Conservation (phyloP, 2,888 invertebrate genomes). For the Aspidiotus destructor region DNA sequence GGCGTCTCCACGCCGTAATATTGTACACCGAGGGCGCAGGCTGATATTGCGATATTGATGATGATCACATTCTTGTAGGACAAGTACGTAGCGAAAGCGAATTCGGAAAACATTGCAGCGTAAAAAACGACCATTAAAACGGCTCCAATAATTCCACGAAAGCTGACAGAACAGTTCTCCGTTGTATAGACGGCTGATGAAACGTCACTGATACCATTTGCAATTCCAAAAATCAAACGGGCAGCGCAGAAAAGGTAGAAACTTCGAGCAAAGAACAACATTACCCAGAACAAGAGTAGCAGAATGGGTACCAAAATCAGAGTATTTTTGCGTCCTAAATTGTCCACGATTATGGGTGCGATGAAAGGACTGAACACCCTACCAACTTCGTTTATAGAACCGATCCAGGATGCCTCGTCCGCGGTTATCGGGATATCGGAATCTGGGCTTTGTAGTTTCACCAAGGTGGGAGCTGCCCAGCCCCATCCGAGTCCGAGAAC, state of each 20-base stretch:
- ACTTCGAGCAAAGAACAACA: constrained; percentile 3
- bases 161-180: constrained; percentile 35
- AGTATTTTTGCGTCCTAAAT: background rate
- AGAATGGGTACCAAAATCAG: constrained; percentile 4
- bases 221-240: constrained; percentile 36
- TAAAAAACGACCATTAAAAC: constrained; percentile 36
- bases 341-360: background rate
- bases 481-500: constrained; percentile 13
- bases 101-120: constrained; percentile 36
- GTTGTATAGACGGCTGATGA: constrained; percentile 36
- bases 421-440: background rate
- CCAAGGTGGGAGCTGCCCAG: constrained; percentile 13
- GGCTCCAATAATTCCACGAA: constrained; percentile 36
- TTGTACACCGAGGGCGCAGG: constrained; percentile 9
- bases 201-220: constrained; percentile 37
- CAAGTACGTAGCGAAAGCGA: constrained; percentile 35
- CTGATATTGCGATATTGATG: constrained; percentile 32
- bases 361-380: constrained; percentile 13
- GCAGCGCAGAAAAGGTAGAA: constrained; percentile 33
- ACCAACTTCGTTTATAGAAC: constrained; percentile 12
- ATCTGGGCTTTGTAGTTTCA: background rate
- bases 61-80: constrained; percentile 35
- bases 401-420: constrained; percentile 20
- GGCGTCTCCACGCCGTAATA: constrained; percentile 36
- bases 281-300: constrained; percentile 3